These are phyloP conservation scores for Trachymyrmex septentrionalis DNA, from an alignment of 1,140 invertebrate genomes.

Conservation along the genomic window DNA sequence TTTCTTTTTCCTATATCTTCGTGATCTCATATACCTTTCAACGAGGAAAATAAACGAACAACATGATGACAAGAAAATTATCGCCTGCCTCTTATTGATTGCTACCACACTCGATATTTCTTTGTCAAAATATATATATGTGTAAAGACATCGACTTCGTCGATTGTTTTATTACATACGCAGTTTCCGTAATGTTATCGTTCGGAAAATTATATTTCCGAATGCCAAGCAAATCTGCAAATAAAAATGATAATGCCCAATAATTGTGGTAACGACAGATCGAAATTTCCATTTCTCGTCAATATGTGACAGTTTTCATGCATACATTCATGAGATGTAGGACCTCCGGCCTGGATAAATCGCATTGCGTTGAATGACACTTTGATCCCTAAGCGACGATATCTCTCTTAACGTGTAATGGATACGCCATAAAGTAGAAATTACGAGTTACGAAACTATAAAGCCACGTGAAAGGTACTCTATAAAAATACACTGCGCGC, in stretches of 20 bases:
- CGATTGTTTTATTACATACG: background rate
- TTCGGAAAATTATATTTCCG: background rate
- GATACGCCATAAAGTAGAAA: constrained; percentile 31
- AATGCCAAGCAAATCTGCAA: background rate
- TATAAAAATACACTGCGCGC: constrained; percentile 26
- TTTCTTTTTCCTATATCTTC: too few species aligned
- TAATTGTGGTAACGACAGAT: background rate
- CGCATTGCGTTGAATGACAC: constrained; percentile 41
- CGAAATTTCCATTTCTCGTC: constrained; percentile 1
- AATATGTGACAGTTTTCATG: constrained; percentile 30
- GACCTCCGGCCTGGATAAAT: constrained; percentile 26
- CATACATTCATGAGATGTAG: constrained; percentile 27
- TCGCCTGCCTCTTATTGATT: background rate
- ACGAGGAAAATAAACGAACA: background rate
- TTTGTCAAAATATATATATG: background rate
- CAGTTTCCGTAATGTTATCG: background rate
- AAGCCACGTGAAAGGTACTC: constrained; percentile 9
- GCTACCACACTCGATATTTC: background rate
- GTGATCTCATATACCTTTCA: too few species aligned
- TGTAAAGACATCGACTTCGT: background rate
- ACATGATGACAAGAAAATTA: background rate
- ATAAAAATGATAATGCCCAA: constrained; percentile 15
- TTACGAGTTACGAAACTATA: constrained; percentile 50
- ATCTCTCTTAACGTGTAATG: constrained; percentile 34
- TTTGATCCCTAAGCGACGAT: constrained; percentile 39